Evolutionary conservation across 2,113 vertebrate species (phyloP).

Genomic region (Cyanocitta stelleri): DNA sequence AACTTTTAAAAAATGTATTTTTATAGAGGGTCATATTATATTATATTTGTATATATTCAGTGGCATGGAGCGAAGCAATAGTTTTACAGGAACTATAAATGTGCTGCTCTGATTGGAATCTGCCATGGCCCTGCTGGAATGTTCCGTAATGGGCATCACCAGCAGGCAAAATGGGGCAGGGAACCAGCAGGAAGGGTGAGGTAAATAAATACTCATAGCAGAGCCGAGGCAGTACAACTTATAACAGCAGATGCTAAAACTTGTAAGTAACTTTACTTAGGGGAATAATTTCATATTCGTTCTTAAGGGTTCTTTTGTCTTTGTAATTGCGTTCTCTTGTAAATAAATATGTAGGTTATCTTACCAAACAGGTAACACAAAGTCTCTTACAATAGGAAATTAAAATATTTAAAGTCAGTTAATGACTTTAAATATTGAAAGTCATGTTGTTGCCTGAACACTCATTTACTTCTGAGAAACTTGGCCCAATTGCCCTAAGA

Average conservation of each 20-base stretch:
- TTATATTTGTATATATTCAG: not conserved
- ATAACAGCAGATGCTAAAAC: not conserved
- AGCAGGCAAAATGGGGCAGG: not conserved
- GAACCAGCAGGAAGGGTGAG: not conserved
- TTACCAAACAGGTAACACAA: not conserved
- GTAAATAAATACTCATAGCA: not conserved
- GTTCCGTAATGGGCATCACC: not conserved
- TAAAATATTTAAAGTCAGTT: not conserved
- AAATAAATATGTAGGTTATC: not conserved
- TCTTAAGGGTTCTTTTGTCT: not conserved
- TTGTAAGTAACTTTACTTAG: not conserved
- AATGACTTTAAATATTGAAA: not conserved
- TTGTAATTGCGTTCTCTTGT: not conserved
- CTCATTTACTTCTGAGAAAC: not conserved
- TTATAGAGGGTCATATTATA: not conserved
- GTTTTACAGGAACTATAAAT: not conserved
- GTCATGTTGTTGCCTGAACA: not conserved
- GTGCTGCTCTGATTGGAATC: not conserved
- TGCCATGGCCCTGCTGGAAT: not conserved
- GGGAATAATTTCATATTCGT: slow-evolving; percentile 5
- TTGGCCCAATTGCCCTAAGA: not conserved
- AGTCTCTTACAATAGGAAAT: not conserved
- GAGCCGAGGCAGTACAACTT: not conserved
- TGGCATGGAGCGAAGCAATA: not conserved
- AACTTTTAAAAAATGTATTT: not conserved